phyloP scores from a whole-genome alignment of 2,888 invertebrate species.

The Hirtodrosophila histrioides region DNA sequence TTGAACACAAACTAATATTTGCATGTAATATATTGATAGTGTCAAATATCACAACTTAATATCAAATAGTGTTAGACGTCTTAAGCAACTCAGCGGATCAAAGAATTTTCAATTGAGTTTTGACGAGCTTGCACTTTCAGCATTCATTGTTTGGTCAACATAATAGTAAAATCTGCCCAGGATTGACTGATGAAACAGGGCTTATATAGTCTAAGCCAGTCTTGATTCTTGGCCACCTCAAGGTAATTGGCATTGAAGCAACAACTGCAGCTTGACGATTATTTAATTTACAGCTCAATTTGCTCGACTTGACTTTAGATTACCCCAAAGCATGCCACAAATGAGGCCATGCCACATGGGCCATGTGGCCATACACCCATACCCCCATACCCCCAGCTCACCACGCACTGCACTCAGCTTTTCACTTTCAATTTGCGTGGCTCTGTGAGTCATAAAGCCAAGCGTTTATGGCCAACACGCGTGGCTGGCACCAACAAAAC shows the following conservation, averaged over 20 bases:
- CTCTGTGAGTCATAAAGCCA: slow-evolving; percentile 63
- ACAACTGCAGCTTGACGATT: neutral
- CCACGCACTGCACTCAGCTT: slow-evolving; percentile 50
- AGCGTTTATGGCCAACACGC: slow-evolving; percentile 74
- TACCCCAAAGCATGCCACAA: slow-evolving; percentile 54
- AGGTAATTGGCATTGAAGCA: neutral
- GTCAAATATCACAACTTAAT: too few species aligned
- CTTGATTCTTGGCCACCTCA: neutral
- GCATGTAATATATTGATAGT: too few species aligned
- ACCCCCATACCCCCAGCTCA: neutral
- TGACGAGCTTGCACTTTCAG: too few species aligned
- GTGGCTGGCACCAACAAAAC: slow-evolving; percentile 56
- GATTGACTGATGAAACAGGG: too few species aligned
- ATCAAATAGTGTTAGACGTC: too few species aligned
- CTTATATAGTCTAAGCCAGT: too few species aligned
- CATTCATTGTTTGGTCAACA: too few species aligned
- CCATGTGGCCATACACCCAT: too few species aligned
- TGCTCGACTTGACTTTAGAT: slow-evolving; percentile 23
- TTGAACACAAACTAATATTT: too few species aligned
- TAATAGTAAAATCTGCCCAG: too few species aligned
- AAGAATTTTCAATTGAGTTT: too few species aligned
- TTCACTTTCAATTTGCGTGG: slow-evolving; percentile 74
- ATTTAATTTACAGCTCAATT: slow-evolving; percentile 19
- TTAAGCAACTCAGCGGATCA: too few species aligned
- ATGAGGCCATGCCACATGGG: slow-evolving; percentile 43